Evolutionary conservation across 2,888 invertebrate genomes (phyloP), one percentile per base, ranked within the genome.

Genomic region (Lagria hirta): DNA sequence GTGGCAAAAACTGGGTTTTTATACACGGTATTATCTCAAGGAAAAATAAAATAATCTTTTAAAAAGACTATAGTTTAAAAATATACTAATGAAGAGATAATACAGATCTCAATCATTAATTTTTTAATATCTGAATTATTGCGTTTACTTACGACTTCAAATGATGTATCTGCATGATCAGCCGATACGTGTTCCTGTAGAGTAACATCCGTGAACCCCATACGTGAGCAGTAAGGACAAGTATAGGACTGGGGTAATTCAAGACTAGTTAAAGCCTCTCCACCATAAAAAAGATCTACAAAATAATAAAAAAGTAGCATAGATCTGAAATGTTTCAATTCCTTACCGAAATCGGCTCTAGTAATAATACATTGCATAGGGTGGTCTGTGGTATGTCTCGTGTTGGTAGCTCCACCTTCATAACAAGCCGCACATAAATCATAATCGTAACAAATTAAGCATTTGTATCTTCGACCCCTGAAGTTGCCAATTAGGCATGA

Each of bases 281-380:
- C 96, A 50, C 94, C 94, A 79, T 95, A 98, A 74, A 90, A 95
- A 57, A 95, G 76, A 75, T 96, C 93, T 91, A 71, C 21, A 77
- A 73, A 49, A 40, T 17, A 36, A 45, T 44, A 40, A 15, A 28
- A 22, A 21, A 17, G 26, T 21, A 51, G n/a, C n/a, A n/a, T n/a
- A 18, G 4, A 18, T 18, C 20, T 18, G 20, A 18, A 6, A 6
- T 18, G n/a, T 18, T 18, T 18, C 20, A n/a, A 18, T 6, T 18
- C n/a, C 74, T 78, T 74, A 90, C 90, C 96, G 80, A 91, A 95
- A 77, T 98, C 98, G 73, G 90, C 84, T 75, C 94, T 83, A 60
- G 97, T 96, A 68, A 98, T 82, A 66, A 98, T 96, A 74, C 97
- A 97, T 78, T 99, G 98, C 91, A 99, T 94, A 45, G 98, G 94